Evolutionary conservation across 2,797 vertebrate species (phyloP), one percentile per base, ranked within the genome.

Genomic region (Enteromius radiatus): DNA sequence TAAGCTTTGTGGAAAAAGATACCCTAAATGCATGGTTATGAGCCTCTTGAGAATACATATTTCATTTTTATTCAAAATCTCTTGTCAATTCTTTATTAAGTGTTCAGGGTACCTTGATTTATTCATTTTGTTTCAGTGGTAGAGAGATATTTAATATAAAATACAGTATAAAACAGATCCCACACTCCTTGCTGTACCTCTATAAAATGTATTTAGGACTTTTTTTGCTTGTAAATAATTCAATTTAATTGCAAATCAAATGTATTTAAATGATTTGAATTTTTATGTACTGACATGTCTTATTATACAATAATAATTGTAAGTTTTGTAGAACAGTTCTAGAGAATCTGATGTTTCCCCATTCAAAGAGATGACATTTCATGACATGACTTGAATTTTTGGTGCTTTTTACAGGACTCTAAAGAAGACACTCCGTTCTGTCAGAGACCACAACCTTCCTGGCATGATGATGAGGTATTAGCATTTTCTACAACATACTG

Each of bases 401-500:
- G 12, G 23, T 63, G 74, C 26, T 88, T 85, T 83, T 86, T 26
- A 59, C 56, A 96, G 95, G 93, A 96, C 73, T 65, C 56, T 26
- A 86, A 86, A 1, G 81, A 89, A 59, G 93, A 94, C 41, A 76
- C 89, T 69, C 89, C 84, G 84, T 90, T 89, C 38, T 86, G 93
- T 85, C 92, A 93, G 89, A 94, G 89, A 59, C 92, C 91, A 4
- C 91, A 92, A 78, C 87, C 92, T 52, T 78, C 86, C 2, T 95
- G 94, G 94, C 91, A 92, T 76, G 94, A 95, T 79, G 94, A 95
- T 90, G 73, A 92, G 92, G 95, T 80, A 80, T 54, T 28, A 41
- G 33, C 15, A 45, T 59, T 49, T 26, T 43, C 23, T 7, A 31
- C 10, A 43, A 43, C 52, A 70, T 19, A 45, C 56, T 28, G 54